A percentile compares a stretch with the other conserved stretches of the same genome.
Conservation (phyloP, 2,797 vertebrate genomes). For the Gallirallus australis region DNA sequence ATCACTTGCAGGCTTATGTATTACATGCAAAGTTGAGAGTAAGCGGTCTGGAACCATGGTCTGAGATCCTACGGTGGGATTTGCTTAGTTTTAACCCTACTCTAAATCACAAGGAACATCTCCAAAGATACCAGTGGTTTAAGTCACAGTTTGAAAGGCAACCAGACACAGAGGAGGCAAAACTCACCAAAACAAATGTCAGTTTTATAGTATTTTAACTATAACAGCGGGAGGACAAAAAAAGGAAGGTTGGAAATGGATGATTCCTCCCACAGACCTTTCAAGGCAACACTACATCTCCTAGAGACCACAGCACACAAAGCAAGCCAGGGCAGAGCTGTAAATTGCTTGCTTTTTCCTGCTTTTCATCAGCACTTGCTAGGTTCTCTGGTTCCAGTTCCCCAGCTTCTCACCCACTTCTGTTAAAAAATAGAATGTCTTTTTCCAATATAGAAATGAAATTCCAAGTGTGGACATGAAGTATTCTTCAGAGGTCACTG, state of each 20-base stretch:
- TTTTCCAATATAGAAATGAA: background rate
- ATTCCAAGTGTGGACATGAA: background rate
- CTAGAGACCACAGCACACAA: background rate
- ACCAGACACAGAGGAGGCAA: background rate
- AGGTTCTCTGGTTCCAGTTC: rapidly evolving
- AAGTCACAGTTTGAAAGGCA: background rate
- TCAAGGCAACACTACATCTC: background rate
- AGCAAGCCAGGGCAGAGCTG: background rate
- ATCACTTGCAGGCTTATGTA: background rate
- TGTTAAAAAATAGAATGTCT: background rate
- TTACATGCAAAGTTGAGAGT: background rate
- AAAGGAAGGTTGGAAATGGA: background rate
- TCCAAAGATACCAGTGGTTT: background rate
- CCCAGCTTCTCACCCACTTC: background rate
- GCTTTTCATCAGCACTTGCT: background rate
- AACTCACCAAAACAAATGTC: background rate
- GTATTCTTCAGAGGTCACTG: background rate
- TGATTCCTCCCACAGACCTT: background rate
- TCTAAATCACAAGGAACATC: background rate
- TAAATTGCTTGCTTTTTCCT: background rate
- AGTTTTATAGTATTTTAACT: background rate
- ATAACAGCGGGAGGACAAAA: background rate
- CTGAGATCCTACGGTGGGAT: background rate
- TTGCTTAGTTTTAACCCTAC: background rate
- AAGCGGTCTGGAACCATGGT: background rate